A percentile compares a stretch with the other conserved stretches of the same genome.
phyloP scores from a whole-genome alignment of 2,888 invertebrate species.

The Netelia melanura region DNA sequence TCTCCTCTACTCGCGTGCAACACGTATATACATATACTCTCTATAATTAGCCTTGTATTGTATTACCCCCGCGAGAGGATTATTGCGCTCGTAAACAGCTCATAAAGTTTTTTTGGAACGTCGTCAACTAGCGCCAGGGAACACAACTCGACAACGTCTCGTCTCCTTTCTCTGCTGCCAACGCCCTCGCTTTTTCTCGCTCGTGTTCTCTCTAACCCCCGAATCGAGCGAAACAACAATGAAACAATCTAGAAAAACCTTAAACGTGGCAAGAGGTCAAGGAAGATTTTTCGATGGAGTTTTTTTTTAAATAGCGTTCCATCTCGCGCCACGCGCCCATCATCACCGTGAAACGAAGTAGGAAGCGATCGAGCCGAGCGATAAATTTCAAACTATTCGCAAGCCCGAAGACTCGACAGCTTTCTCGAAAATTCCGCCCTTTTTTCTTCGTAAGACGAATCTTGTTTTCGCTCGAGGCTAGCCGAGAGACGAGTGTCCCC shows the following conservation, averaged over 20 bases:
- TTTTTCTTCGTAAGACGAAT: constrained; percentile 68
- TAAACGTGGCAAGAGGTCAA: no score
- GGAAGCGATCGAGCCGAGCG: no score
- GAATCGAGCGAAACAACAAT: neutral
- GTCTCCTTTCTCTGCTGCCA: constrained; percentile 13
- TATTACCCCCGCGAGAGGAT: constrained; percentile 80
- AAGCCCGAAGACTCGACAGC: neutral
- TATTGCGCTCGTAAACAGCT: constrained; percentile 80
- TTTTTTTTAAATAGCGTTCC: no score
- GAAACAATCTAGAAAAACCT: neutral
- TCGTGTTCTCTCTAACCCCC: neutral
- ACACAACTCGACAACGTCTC: constrained; percentile 12
- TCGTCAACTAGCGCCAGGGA: constrained; percentile 53
- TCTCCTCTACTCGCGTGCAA: constrained; percentile 52
- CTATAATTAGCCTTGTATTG: constrained; percentile 83
- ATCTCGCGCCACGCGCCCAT: no score
- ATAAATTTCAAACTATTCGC: neutral
- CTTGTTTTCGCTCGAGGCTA: constrained; percentile 47
- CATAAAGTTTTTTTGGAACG: constrained; percentile 77
- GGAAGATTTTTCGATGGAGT: no score
- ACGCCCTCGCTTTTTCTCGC: constrained; percentile 14
- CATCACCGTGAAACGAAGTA: no score
- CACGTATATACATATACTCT: constrained; percentile 68
- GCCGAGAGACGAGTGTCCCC: constrained; percentile 44
- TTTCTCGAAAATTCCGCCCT: constrained; percentile 55